A percentile compares a stretch with the other conserved stretches of the same genome.
Evolutionary conservation across 2,888 invertebrate genomes (phyloP).

Genomic region (Dugesia japonica): DNA sequence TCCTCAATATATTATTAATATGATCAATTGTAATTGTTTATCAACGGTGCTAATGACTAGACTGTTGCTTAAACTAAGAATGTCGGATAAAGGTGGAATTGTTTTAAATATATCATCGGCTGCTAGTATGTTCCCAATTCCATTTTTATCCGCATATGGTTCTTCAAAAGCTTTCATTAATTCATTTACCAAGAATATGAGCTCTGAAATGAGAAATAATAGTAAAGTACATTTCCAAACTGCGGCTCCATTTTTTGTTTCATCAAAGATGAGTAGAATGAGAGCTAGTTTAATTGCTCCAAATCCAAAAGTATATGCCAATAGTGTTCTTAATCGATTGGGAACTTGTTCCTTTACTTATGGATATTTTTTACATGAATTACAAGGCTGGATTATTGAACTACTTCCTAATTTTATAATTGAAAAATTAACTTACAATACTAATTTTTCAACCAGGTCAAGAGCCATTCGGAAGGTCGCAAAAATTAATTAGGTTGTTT

Average conservation of each 20-base stretch:
- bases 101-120: neutral
- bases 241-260: neutral
- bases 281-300: neutral
- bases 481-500: too few species aligned
- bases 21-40: neutral
- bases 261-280: neutral
- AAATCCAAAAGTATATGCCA: neutral
- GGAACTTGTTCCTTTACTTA: neutral
- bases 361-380: neutral
- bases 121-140: neutral
- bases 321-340: neutral
- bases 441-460: too few species aligned
- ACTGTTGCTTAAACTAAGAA: neutral
- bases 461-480: too few species aligned
- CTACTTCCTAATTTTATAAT: neutral
- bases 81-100: neutral
- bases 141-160: neutral
- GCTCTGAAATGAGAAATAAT: neutral
- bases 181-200: neutral
- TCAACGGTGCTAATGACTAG: neutral
- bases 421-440: too few species aligned
- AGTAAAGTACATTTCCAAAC: neutral
- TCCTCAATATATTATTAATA: neutral
- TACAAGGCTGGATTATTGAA: neutral
- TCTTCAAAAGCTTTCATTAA: neutral